Evolutionary conservation across 37 sponge, comb jelly and placozoan species (phyloP).

Genomic region (Crambe crambe): DNA sequence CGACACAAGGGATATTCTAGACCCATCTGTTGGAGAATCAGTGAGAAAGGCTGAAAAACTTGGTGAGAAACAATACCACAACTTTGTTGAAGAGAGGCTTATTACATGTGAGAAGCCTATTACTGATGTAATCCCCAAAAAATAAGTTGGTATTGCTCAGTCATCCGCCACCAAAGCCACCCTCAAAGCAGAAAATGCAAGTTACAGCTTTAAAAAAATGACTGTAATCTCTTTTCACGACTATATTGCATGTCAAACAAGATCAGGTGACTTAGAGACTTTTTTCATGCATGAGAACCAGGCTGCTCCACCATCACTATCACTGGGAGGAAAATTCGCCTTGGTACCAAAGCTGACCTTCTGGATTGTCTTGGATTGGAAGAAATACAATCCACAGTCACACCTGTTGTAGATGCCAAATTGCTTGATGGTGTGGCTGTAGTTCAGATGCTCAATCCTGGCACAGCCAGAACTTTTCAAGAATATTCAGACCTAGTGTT

Average conservation of each 20-base stretch:
- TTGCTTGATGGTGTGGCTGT: constrained; percentile 20
- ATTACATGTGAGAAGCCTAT: constrained; percentile 17
- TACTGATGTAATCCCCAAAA: too few relatives aligned
- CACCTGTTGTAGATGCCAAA: constrained; percentile 18
- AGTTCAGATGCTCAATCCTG: not conserved
- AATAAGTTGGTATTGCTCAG: not conserved
- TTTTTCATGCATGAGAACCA: constrained; percentile 36
- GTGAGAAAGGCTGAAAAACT: not conserved
- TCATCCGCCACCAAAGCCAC: constrained; percentile 1
- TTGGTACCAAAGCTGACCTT: constrained; percentile 23
- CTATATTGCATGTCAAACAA: constrained; percentile 7
- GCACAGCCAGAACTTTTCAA: not conserved
- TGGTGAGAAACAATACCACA: not conserved
- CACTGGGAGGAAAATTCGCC: constrained; percentile 19
- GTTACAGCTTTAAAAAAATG: constrained; percentile 16
- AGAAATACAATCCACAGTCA: not conserved
- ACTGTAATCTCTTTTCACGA: constrained; percentile 23
- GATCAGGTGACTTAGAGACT: constrained; percentile 16
- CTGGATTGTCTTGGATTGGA: constrained; percentile 6
- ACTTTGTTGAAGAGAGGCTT: not conserved
- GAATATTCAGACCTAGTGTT: not conserved
- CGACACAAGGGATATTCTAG: not conserved
- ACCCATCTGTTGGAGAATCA: not conserved
- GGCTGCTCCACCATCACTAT: constrained; percentile 34
- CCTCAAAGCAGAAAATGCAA: constrained; percentile 20